Evolutionary conservation across 2,797 vertebrate species (phyloP), one percentile per base, ranked within the genome.

Genomic region (Philypnodon macrostomus): DNA sequence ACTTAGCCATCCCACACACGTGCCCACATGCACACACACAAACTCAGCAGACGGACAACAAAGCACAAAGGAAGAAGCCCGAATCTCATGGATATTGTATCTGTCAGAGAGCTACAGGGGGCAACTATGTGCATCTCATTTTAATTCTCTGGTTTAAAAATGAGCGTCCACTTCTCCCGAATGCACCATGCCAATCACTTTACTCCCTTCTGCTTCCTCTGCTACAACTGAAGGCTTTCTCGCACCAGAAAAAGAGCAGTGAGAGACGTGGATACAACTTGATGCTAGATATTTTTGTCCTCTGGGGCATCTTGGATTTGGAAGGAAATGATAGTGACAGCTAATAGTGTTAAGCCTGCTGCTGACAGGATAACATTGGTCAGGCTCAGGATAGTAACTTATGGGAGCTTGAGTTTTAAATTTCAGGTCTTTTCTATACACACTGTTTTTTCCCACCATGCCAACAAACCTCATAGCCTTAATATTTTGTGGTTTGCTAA

Each of bases 111-210:
- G 59, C 72, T 70, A 80, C 62, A 75, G 61, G 70, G 75, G 75
- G 65, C 67, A 77, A 75, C 75, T 68, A 75, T 76, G 67, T 77
- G 73, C 60, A 19, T 60, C 74, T 83, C 62, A 80, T 79, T 79
- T 51, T 73, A 78, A 83, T 84, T 81, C 67, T 66, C 44, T 33
- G 53, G 46, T 54, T 44, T 73, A 63, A 70, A 78, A 75, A 76
- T 73, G 52, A 72, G 74, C 62, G 67, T 65, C 70, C 78, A 76
- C 73, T 66, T 72, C 55, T 61, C 54, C 63, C 24, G 34, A 64
- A 45, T 33, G 41, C 37, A 75, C 55, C 64, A 53, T 75, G 79
- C 70, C 83, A 79, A 77, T 81, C 74, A 80, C 66, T 67, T 79
- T 41, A 39, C 44, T 42, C 52, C 54, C 23, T 47, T 47, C 30